Conservation (phyloP, 2,797 vertebrate species). For the Betta splendens region DNA sequence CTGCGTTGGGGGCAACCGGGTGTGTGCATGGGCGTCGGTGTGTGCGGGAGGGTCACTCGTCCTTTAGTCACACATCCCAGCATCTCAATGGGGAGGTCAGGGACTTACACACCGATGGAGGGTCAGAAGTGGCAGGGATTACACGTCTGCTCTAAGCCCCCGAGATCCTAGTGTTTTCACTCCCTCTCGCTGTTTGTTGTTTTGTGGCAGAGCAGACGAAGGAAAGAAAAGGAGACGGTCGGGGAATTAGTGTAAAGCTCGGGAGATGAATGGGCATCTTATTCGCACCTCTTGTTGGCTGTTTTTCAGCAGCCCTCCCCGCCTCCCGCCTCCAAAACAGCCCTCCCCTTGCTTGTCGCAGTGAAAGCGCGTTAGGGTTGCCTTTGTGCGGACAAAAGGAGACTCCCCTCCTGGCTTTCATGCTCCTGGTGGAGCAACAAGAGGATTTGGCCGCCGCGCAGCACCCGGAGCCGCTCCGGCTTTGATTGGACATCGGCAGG, state of each 20-base stretch:
- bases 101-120: constrained; percentile 82
- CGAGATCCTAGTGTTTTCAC: constrained; percentile 82
- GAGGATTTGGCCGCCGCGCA: constrained; percentile 80
- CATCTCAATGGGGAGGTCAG: constrained; percentile 80
- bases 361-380: constrained; percentile 85
- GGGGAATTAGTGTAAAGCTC: constrained; percentile 86
- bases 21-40: constrained; percentile 59
- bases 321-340: constrained; percentile 65
- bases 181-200: constrained; percentile 84
- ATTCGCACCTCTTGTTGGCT: constrained; percentile 87
- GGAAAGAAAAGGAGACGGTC: constrained; percentile 80
- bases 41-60: constrained; percentile 71
- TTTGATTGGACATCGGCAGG: constrained; percentile 82
- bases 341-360: constrained; percentile 82
- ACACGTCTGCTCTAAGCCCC: constrained; percentile 84
- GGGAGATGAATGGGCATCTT: constrained; percentile 83
- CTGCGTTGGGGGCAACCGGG: constrained; percentile 50
- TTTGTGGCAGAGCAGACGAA: constrained; percentile 79
- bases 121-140: constrained; percentile 88
- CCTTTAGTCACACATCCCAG: constrained; percentile 80
- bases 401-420: constrained; percentile 83
- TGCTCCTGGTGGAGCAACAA: constrained; percentile 82
- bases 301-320: constrained; percentile 70
- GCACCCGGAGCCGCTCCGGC: constrained; percentile 71
- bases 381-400: constrained; percentile 83